Evolutionary conservation across 2,888 invertebrate genomes (phyloP).

Genomic region (Thysanoteuthis rhombus): DNA sequence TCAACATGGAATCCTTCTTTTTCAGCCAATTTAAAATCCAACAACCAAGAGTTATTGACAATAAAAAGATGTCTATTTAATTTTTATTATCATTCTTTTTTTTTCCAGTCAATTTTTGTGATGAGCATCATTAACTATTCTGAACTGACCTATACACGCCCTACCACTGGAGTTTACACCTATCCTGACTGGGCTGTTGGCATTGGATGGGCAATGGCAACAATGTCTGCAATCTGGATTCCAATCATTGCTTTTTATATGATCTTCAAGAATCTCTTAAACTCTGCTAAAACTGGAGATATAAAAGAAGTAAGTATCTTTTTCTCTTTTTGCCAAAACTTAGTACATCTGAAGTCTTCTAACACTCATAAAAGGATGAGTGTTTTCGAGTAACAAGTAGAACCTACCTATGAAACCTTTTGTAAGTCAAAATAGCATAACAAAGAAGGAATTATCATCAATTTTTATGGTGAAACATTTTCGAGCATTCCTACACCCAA

Average conservation of each 20-base stretch:
- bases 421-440: too few relatives aligned
- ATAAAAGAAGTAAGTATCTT: slow-evolving; percentile 41
- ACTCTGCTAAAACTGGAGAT: not conserved
- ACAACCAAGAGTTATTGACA: too few relatives aligned
- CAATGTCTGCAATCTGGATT: slow-evolving; percentile 60
- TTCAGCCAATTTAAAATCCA: too few relatives aligned
- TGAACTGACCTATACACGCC: slow-evolving; percentile 61
- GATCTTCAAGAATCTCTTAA: slow-evolving; percentile 43
- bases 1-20: too few relatives aligned
- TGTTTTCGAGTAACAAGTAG: too few relatives aligned
- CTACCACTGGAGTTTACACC: slow-evolving; percentile 67
- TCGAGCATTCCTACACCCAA: too few relatives aligned
- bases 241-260: slow-evolving; percentile 59
- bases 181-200: slow-evolving; percentile 69
- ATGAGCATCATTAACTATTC: slow-evolving; percentile 62
- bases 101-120: slow-evolving; percentile 56
- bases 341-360: not conserved
- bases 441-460: too few relatives aligned
- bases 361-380: too few relatives aligned
- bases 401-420: too few relatives aligned
- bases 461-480: too few relatives aligned
- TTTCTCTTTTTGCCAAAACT: not conserved
- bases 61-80: too few relatives aligned
- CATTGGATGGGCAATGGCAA: slow-evolving; percentile 63
- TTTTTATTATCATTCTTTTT: too few relatives aligned